These are phyloP conservation scores for Hiodon tergisus DNA, from an alignment of 2,113 vertebrate genomes.

Conservation along the genomic window DNA sequence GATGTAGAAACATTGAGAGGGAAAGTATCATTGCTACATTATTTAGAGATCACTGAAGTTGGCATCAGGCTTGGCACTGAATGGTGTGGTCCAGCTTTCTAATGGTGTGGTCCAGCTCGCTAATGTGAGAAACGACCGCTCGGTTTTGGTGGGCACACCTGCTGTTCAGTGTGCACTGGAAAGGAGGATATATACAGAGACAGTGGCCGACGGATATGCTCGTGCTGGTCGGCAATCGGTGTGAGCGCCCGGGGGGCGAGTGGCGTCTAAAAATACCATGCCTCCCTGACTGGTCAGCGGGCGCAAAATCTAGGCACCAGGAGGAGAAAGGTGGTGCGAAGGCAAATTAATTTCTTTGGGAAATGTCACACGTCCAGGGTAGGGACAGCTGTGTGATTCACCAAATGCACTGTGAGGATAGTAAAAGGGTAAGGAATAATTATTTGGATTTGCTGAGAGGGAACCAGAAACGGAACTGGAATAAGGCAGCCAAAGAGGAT, in stretches of 20 bases:
- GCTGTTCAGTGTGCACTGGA: neutral
- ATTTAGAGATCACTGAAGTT: too few species aligned
- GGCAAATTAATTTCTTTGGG: conserved; percentile 4
- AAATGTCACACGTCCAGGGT: conserved; percentile 14
- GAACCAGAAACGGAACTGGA: neutral
- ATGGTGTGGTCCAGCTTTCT: too few species aligned
- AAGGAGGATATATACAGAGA: neutral
- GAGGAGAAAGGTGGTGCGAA: neutral
- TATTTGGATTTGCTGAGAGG: neutral
- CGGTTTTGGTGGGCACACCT: neutral
- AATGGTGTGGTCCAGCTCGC: too few species aligned
- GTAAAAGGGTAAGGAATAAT: conserved; percentile 8
- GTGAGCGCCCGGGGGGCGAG: neutral
- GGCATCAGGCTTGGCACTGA: too few species aligned
- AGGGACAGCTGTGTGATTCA: conserved; percentile 1
- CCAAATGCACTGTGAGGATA: too few species aligned
- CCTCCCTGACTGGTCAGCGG: neutral
- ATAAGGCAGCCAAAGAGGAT: neutral
- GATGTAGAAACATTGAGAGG: too few species aligned
- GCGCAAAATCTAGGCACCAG: neutral
- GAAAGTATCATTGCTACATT: too few species aligned
- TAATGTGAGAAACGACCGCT: neutral
- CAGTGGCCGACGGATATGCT: neutral
- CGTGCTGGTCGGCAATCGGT: neutral
- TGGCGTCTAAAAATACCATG: conserved; percentile 6